Percentiles rank a stretch among this genome's conserved stretches.
Evolutionary conservation across 2,113 vertebrate genomes (phyloP).

Genomic region (Indicator maculatus): DNA sequence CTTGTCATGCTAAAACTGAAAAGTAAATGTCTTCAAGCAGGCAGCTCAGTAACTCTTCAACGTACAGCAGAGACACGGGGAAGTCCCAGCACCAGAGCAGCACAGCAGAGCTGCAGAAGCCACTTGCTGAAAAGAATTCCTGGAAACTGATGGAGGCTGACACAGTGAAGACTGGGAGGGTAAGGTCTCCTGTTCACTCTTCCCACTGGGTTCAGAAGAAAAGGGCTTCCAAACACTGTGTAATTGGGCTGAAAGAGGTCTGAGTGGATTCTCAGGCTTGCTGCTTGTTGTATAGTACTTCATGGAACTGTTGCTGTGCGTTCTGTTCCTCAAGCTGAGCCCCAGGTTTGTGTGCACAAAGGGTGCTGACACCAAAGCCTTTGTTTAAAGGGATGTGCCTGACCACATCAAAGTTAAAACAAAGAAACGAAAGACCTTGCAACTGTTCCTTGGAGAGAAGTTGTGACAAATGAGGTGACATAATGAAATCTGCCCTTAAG

Average conservation of each 20-base stretch:
- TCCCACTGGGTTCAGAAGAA: background rate
- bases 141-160: constrained; percentile 90
- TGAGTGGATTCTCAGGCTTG: background rate
- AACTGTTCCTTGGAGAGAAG: background rate
- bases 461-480: background rate
- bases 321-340: background rate
- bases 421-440: background rate
- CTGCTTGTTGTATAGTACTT: background rate
- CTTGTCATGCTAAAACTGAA: background rate
- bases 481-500: background rate
- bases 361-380: background rate
- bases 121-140: constrained; percentile 48
- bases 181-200: constrained; percentile 29
- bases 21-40: constrained; percentile 31
- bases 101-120: constrained; percentile 66
- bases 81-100: constrained; percentile 60
- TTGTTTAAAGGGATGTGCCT: background rate
- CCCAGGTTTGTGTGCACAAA: background rate
- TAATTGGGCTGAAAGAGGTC: background rate
- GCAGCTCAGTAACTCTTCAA: constrained; percentile 76
- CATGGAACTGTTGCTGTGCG: background rate
- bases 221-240: background rate
- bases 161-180: constrained; percentile 90
- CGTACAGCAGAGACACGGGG: constrained; percentile 56
- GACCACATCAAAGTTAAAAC: background rate